Evolutionary conservation across 2,113 vertebrate genomes (phyloP).

Genomic region (Formicarius rufipectus): DNA sequence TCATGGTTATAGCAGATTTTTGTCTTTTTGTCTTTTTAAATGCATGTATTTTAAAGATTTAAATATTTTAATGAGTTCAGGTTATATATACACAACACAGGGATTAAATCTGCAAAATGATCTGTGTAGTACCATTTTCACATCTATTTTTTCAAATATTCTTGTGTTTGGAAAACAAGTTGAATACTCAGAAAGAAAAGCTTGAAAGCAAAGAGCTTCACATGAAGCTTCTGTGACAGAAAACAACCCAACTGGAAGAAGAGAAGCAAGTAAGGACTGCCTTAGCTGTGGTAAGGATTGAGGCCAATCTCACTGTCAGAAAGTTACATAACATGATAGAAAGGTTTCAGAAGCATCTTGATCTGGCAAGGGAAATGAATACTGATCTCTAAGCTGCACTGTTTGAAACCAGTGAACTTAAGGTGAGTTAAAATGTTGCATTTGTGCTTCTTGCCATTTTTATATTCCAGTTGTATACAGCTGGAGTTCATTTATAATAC

Average conservation of each 20-base stretch:
- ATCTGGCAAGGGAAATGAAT: conserved; percentile 67
- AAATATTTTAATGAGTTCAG: background rate
- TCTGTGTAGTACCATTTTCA: background rate
- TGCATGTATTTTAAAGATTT: background rate
- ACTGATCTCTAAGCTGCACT: conserved; percentile 85
- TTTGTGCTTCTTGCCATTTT: background rate
- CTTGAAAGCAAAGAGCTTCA: conserved; percentile 88
- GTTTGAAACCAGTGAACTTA: conserved; percentile 84
- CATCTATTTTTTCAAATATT: background rate
- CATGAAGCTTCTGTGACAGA: conserved; percentile 84
- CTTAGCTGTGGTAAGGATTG: conserved; percentile 77
- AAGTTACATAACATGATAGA: conserved; percentile 85
- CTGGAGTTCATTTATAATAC: background rate
- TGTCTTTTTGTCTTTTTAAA: background rate
- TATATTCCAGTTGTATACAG: background rate
- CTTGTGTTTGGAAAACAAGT: conserved; percentile 68
- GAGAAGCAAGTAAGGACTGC: conserved; percentile 76
- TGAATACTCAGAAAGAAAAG: conserved; percentile 86
- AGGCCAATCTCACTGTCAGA: conserved; percentile 70
- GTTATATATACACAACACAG: background rate
- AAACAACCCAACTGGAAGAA: conserved; percentile 85
- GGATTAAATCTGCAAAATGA: background rate
- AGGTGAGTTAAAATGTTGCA: conserved; percentile 75
- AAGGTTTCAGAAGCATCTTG: conserved; percentile 83
- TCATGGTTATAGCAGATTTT: background rate